Evolutionary conservation across 2,113 vertebrate genomes (phyloP), one percentile per base, ranked within the genome.

Genomic region (Mungos mungo): DNA sequence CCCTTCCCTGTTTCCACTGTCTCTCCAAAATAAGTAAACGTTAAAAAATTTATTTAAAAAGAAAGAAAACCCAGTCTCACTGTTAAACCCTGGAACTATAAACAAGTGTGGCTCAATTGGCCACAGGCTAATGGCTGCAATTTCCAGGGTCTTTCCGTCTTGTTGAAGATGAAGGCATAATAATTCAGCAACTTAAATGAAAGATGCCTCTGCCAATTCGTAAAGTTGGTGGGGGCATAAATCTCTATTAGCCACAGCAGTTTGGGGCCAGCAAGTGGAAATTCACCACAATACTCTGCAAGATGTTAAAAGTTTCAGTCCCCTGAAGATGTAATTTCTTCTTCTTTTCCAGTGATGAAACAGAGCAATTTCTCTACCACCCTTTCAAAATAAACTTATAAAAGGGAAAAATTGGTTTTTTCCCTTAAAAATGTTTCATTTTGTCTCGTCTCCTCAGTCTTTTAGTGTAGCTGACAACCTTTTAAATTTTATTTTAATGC

Each of bases 81-180:
- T 80, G 71, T 77, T 86, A 35, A 63, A 96, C 60, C 60, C n/a
- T 72, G 47, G 88, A 97, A 92, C 96, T 19, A 77, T 0, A 10
- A 95, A 95, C 33, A 92, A 91, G 19, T 91, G 8, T 21, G 80
- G 33, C 33, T 85, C 60, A 31, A 52, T 1, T 2, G 29, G 5
- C 1, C 7, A 31, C 92, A 29, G 57, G 25, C 95, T 92, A 83
- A 45, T 23, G 87, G 63, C 21, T 35, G 54, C 35, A 69, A 71
- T 93, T 79, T 50, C 35, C 87, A 80, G 11, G 47, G 35, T 38
- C 82, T 54, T 97, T 82, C 25, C 54, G 80, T n/a, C 89, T 50
- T 65, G 1, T 93, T 54, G 23, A 98, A 97, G 95, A 97, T 91
- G 90, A 95, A 87, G 19, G 45, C 86, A 60, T 86, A 68, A 92